A percentile compares a stretch with the other conserved stretches of the same genome.
phyloP scores from a whole-genome alignment of 2,888 invertebrate species.

The Diadegma fenestrale region DNA sequence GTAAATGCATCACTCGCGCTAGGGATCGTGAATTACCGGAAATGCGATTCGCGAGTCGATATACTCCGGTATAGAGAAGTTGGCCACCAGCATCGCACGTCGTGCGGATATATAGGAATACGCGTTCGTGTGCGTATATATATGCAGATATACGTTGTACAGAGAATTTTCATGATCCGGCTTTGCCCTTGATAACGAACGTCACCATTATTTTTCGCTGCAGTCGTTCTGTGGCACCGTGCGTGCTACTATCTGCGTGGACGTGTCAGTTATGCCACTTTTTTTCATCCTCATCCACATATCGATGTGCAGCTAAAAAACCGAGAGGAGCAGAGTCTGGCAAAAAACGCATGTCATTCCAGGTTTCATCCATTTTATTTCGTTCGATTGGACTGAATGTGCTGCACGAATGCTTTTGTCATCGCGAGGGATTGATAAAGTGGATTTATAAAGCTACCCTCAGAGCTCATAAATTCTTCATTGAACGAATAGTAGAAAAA shows the following conservation, averaged over 20 bases:
- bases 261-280: conserved; percentile 36
- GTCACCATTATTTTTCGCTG: conserved; percentile 52
- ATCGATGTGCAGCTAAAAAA: not conserved
- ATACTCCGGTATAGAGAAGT: conserved; percentile 32
- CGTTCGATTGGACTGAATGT: not conserved
- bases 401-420: conserved; percentile 21
- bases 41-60: conserved; percentile 78
- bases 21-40: conserved; percentile 78
- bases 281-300: not conserved
- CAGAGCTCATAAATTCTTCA: not conserved
- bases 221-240: conserved; percentile 26
- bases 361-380: conserved; percentile 27
- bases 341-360: conserved; percentile 5
- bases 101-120: not conserved
- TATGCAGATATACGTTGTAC: conserved; percentile 1
- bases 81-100: conserved; percentile 28
- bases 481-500: not conserved
- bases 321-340: not conserved
- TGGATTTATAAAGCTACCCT: conserved; percentile 10
- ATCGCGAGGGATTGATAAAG: not conserved
- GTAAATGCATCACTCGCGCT: conserved; percentile 76
- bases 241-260: conserved; percentile 32
- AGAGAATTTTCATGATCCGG: conserved; percentile 52
- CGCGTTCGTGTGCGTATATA: not conserved
- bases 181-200: conserved; percentile 58